Percentiles rank a stretch among this genome's conserved stretches.
These are phyloP conservation scores for Amblyraja radiata DNA, from an alignment of 2,797 vertebrate genomes.

Conservation along the genomic window DNA sequence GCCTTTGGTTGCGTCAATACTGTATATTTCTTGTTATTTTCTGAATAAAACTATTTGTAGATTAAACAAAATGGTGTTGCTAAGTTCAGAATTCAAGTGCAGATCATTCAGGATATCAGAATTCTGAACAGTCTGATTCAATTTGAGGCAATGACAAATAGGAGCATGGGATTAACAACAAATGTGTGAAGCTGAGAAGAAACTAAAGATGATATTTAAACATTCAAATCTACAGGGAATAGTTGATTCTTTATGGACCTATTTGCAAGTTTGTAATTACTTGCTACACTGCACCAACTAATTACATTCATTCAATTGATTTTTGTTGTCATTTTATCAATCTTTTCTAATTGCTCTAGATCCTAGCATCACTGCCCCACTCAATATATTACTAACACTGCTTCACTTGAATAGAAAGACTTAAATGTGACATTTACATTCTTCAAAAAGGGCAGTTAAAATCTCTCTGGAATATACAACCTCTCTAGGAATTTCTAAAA, in stretches of 20 bases:
- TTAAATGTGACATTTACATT: background rate
- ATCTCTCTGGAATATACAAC: background rate
- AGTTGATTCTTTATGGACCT: too few relatives aligned
- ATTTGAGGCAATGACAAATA: background rate
- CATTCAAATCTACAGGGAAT: background rate
- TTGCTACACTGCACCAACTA: background rate
- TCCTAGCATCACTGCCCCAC: background rate
- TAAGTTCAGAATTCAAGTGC: background rate
- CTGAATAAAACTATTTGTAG: too few relatives aligned
- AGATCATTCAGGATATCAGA: background rate
- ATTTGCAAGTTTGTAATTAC: background rate
- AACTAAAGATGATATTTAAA: background rate
- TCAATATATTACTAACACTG: background rate
- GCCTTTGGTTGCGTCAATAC: too few relatives aligned
- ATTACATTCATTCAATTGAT: background rate
- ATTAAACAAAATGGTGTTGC: too few relatives aligned
- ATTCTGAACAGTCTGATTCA: background rate
- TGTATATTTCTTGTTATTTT: too few relatives aligned
- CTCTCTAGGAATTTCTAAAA: background rate
- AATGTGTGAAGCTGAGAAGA: background rate
- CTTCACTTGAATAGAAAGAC: background rate
- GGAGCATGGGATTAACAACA: background rate
- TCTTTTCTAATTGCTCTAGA: background rate
- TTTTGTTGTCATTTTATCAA: background rate
- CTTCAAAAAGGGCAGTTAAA: background rate